phyloP scores from a whole-genome alignment of 2,113 vertebrate genomes.

The Leptodactylus fuscus region DNA sequence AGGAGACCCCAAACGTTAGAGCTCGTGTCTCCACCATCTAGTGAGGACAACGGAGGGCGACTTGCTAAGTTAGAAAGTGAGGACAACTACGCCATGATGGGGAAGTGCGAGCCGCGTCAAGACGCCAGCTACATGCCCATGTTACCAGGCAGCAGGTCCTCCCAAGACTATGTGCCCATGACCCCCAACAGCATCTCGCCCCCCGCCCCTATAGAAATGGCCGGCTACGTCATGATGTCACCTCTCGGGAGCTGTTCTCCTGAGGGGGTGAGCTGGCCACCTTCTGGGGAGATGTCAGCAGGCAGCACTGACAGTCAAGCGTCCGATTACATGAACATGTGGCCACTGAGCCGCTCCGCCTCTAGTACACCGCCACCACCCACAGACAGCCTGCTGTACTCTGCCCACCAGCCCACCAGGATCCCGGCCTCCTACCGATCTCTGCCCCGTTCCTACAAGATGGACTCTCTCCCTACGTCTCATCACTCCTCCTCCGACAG shows the following conservation, averaged over 20 bases:
- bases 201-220: constrained; percentile 72
- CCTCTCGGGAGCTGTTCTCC: constrained; percentile 79
- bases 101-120: constrained; percentile 63
- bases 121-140: constrained; percentile 81
- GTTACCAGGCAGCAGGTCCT: constrained; percentile 73
- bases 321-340: constrained; percentile 86
- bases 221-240: constrained; percentile 82
- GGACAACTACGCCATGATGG: constrained; percentile 71
- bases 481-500: constrained; percentile 81
- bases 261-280: constrained; percentile 61
- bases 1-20: neutral
- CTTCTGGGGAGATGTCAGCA: constrained; percentile 68
- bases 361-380: constrained; percentile 75
- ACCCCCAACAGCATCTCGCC: constrained; percentile 77
- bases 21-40: constrained; percentile 72
- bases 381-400: constrained; percentile 62
- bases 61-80: constrained; percentile 58
- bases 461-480: constrained; percentile 64
- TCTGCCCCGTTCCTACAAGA: constrained; percentile 76
- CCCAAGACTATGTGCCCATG: constrained; percentile 81
- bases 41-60: constrained; percentile 72
- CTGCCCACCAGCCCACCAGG: constrained; percentile 74
- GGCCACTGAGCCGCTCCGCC: constrained; percentile 74
- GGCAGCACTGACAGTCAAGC: constrained; percentile 72
- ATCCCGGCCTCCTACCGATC: constrained; percentile 77